Evolutionary conservation across 1,140 invertebrate genomes (phyloP).

Genomic region (Dermatophagoides farinae): DNA sequence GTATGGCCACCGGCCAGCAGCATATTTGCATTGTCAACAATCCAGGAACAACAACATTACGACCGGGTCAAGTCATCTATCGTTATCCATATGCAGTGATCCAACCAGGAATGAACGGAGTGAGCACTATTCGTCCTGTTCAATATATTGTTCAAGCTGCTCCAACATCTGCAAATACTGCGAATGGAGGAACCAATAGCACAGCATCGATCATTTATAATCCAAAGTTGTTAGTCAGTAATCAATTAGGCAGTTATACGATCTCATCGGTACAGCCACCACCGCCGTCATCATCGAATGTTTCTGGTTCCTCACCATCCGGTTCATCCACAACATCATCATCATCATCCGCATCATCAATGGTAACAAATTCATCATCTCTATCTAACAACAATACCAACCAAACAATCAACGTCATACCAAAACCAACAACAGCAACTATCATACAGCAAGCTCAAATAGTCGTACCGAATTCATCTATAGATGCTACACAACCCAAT

Average conservation of each 20-base stretch:
- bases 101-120: not conserved
- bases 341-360: no score
- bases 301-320: not conserved
- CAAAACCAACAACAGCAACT: not conserved
- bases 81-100: conserved; percentile 2
- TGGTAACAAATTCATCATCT: not conserved
- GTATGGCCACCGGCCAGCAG: no score
- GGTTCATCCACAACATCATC: not conserved
- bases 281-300: not conserved
- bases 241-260: not conserved
- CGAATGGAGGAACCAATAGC: not conserved
- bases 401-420: no score
- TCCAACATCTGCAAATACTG: no score
- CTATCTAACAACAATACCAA: not conserved
- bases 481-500: not conserved
- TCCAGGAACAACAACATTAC: not conserved
- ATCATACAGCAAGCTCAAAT: not conserved
- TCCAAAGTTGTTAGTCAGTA: not conserved
- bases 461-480: not conserved
- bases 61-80: conserved; percentile 3
- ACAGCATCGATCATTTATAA: not conserved
- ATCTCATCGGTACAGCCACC: not conserved
- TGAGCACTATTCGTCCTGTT: not conserved
- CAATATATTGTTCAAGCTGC: not conserved
- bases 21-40: no score